Percentiles rank a stretch among this genome's conserved stretches.
phyloP scores from a whole-genome alignment of 2,113 vertebrate genomes.

The Cricetomys ansorgei region DNA sequence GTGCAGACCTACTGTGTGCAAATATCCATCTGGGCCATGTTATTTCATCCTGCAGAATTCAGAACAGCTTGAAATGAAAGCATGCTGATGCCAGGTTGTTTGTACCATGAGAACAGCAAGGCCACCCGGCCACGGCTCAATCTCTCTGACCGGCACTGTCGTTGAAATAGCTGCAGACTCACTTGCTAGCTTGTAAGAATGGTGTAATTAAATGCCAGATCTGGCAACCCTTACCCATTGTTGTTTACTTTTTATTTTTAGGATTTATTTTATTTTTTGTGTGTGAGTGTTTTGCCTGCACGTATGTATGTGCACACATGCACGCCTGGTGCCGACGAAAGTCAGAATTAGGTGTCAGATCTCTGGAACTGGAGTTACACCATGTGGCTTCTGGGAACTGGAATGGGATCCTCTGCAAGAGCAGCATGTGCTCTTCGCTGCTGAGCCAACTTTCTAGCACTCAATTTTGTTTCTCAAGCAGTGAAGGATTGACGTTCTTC shows the following conservation, averaged over 20 bases:
- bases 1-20: no score
- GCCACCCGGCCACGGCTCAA: not conserved
- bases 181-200: not conserved
- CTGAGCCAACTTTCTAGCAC: not conserved
- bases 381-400: no score
- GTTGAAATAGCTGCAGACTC: not conserved
- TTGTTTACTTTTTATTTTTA: not conserved
- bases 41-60: not conserved
- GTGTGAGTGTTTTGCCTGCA: not conserved
- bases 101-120: not conserved
- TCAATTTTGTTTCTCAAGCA: not conserved
- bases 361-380: not conserved
- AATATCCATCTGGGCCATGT: not conserved
- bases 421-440: not conserved
- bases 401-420: not conserved
- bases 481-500: not conserved
- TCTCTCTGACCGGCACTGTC: not conserved
- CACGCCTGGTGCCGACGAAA: not conserved
- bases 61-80: no score
- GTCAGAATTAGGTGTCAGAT: not conserved
- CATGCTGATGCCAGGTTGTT: not conserved
- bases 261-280: not conserved
- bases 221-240: not conserved
- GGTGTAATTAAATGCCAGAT: not conserved
- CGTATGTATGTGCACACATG: not conserved